Evolutionary conservation across 2,888 invertebrate genomes (phyloP), one percentile per base, ranked within the genome.

Genomic region (Melipona beecheii): DNA sequence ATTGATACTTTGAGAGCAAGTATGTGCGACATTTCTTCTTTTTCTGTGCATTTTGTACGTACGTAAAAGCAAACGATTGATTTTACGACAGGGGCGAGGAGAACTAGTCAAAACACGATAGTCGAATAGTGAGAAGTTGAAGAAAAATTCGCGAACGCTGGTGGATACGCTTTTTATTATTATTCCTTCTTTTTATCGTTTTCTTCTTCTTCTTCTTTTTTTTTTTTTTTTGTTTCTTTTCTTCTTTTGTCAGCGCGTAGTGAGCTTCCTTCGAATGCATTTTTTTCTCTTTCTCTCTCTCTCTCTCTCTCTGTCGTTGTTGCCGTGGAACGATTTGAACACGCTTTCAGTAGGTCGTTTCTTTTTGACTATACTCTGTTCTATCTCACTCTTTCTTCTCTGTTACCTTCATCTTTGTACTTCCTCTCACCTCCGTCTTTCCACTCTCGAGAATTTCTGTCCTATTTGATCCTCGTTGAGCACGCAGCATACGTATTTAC

Each of bases 191-290:
- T 27, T 27, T 27, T 27, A 27, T 27, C 27, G 27, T 27, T 27
- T 27, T 27, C 27, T 27, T 27, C 27, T 27, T 21, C 50, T 24
- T 52, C 17, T 5, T 64, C 50, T 64, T 62, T 58, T 43, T 9
- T 58, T 24, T 27, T 60, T 72, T 21, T n/a, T 21, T 60, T 6
- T 11, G 1, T 52, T 11, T 50, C 19, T 43, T 13, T 69, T 62
- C 11, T 24, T 50, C 21, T 78, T 75, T 73, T 64, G 68, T 80
- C 78, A 78, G 78, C 78, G 85, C 81, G 78, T 87, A 89, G 85
- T 88, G 86, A 87, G 88, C 89, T 90, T 89, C 86, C 75, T 85
- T 27, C 87, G 85, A 90, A 91, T 91, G 91, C 89, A 91, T 91
- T 91, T 87, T 31, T 86, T 1, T 36, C 43, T 43, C 43, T 43